Evolutionary conservation across 2,888 invertebrate genomes (phyloP).

Genomic region (Galeopsomyia nigrocyanea): DNA sequence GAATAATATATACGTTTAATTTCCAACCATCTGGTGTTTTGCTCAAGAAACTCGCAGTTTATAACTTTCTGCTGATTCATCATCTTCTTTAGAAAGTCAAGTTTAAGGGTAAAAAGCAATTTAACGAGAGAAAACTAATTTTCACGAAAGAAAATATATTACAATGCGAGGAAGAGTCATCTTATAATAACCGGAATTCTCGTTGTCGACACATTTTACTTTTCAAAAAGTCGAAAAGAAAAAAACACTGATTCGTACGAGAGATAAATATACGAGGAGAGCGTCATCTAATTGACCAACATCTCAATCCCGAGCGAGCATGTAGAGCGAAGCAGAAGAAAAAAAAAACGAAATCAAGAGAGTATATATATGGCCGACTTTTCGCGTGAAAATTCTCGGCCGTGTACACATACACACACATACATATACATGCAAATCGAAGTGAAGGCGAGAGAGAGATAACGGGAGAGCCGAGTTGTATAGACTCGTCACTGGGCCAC

Average conservation of each 20-base stretch:
- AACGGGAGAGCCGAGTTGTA: conserved; percentile 12
- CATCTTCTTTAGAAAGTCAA: too few relatives aligned
- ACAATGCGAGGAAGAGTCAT: neutral
- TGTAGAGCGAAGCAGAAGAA: conserved; percentile 17
- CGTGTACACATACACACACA: neutral
- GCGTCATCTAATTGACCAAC: neutral
- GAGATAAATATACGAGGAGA: neutral
- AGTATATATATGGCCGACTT: conserved; percentile 28
- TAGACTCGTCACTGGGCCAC: conserved; percentile 40
- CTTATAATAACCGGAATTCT: neutral
- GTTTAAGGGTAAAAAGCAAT: too few relatives aligned
- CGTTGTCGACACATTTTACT: too few relatives aligned
- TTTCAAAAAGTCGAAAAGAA: conserved; percentile 2
- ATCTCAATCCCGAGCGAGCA: neutral
- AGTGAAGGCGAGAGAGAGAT: neutral
- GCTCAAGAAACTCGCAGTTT: too few relatives aligned
- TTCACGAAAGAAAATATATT: too few relatives aligned
- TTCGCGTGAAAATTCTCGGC: neutral
- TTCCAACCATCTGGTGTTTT: too few relatives aligned
- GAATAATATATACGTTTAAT: too few relatives aligned
- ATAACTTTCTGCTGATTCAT: too few relatives aligned
- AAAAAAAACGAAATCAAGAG: neutral
- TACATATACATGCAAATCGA: neutral
- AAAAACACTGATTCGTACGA: neutral
- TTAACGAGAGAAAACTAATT: too few relatives aligned